Evolutionary conservation across 1,140 invertebrate species (phyloP).

Genomic region (Mercenaria mercenaria): DNA sequence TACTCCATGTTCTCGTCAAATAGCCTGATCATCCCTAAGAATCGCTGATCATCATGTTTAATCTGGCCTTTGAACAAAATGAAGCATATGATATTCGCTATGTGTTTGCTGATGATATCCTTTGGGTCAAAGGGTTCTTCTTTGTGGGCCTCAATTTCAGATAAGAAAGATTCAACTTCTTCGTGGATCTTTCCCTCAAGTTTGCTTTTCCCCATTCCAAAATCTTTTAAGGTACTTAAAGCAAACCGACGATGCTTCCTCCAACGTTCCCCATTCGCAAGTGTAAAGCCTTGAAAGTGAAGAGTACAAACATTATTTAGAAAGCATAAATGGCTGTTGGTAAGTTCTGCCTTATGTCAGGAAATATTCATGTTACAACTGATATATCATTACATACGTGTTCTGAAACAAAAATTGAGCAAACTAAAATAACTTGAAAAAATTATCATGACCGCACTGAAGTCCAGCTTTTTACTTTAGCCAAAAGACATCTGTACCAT

Average conservation of each 20-base stretch:
- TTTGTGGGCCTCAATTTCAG: neutral
- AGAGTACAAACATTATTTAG: too few species aligned
- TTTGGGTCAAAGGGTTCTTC: constrained; percentile 55
- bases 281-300: constrained; percentile 31
- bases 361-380: too few species aligned
- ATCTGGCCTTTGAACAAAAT: constrained; percentile 44
- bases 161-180: neutral
- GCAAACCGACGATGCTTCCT: constrained; percentile 40
- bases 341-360: too few species aligned
- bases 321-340: too few species aligned
- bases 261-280: constrained; percentile 32
- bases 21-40: constrained; percentile 19
- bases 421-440: too few species aligned
- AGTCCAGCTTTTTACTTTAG: too few species aligned
- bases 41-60: constrained; percentile 29
- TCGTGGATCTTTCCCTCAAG: constrained; percentile 49
- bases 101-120: neutral
- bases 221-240: constrained; percentile 47
- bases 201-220: constrained; percentile 57
- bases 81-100: constrained; percentile 45
- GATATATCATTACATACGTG: too few species aligned
- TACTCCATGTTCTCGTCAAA: constrained; percentile 50
- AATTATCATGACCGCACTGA: too few species aligned
- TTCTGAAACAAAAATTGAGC: too few species aligned
- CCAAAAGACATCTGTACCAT: too few species aligned